Percentiles rank a stretch among this genome's conserved stretches.
phyloP scores from a whole-genome alignment of 2,113 vertebrate genomes.

The Amphilophus citrinellus region DNA sequence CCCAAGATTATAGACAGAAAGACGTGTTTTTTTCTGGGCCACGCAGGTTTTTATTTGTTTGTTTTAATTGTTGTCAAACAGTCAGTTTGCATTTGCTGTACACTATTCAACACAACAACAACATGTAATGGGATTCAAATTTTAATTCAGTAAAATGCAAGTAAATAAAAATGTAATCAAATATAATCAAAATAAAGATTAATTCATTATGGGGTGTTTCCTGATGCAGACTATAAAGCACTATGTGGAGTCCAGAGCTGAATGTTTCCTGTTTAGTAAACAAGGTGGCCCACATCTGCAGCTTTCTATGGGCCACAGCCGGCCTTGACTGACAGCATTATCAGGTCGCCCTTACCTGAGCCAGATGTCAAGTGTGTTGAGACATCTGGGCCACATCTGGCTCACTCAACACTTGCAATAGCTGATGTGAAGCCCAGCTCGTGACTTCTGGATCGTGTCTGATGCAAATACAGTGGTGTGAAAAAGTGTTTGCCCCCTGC shows the following conservation, averaged over 20 bases:
- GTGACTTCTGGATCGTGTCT: neutral
- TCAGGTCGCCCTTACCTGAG: neutral
- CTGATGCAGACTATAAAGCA: neutral
- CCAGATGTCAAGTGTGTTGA: neutral
- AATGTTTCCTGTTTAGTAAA: neutral
- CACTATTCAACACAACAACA: neutral
- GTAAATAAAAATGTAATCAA: no score
- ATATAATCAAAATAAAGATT: no score
- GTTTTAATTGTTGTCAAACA: neutral
- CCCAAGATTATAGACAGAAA: neutral
- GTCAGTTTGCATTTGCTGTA: accelerated
- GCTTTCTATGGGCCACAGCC: accelerated
- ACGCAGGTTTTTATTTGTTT: no score
- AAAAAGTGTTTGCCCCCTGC: no score
- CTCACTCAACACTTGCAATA: neutral
- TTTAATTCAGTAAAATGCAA: no score
- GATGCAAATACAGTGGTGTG: neutral
- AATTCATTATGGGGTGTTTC: neutral
- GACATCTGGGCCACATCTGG: neutral
- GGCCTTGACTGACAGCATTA: neutral
- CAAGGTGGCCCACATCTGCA: neutral
- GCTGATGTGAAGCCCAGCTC: neutral
- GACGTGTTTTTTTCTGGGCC: neutral
- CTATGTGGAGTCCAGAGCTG: neutral
- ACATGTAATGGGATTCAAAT: neutral